Percentiles rank a stretch among this genome's conserved stretches.
These are phyloP conservation scores for Sphecodes monilicornis DNA, from an alignment of 2,888 invertebrate species.

Conservation along the genomic window DNA sequence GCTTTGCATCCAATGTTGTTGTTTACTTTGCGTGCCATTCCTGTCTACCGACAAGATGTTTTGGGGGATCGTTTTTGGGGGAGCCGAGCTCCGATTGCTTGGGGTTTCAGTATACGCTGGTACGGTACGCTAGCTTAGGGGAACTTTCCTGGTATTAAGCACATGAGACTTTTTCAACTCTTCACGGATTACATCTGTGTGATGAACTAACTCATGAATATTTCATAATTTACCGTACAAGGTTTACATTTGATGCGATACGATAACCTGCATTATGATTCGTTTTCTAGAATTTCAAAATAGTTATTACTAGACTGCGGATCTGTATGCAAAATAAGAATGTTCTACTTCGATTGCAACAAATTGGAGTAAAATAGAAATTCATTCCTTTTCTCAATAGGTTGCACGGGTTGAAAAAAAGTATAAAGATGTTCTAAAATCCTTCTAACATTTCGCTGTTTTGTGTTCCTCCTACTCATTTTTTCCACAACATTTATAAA, in stretches of 20 bases:
- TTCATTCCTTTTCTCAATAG: too few species aligned
- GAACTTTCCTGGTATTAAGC: background rate
- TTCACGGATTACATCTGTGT: background rate
- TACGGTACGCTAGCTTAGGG: background rate
- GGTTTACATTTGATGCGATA: background rate
- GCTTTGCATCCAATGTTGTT: conserved; percentile 22
- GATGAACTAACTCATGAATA: background rate
- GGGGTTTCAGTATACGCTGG: background rate
- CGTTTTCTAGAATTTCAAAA: background rate
- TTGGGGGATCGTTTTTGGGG: background rate
- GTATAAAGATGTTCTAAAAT: too few species aligned
- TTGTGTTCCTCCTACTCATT: too few species aligned
- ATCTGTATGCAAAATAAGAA: too few species aligned
- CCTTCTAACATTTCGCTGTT: too few species aligned
- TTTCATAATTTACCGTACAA: background rate
- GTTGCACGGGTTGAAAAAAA: too few species aligned
- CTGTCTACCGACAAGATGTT: conserved; percentile 13
- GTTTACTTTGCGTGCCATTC: conserved; percentile 19
- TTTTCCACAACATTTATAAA: too few species aligned
- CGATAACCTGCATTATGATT: background rate
- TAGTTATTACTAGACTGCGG: too few species aligned
- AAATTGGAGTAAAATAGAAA: too few species aligned
- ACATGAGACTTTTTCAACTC: background rate
- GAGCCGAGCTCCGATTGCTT: background rate
- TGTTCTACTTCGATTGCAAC: too few species aligned